Conservation (phyloP, 2,113 vertebrate species). For the Tenrec ecaudatus region DNA sequence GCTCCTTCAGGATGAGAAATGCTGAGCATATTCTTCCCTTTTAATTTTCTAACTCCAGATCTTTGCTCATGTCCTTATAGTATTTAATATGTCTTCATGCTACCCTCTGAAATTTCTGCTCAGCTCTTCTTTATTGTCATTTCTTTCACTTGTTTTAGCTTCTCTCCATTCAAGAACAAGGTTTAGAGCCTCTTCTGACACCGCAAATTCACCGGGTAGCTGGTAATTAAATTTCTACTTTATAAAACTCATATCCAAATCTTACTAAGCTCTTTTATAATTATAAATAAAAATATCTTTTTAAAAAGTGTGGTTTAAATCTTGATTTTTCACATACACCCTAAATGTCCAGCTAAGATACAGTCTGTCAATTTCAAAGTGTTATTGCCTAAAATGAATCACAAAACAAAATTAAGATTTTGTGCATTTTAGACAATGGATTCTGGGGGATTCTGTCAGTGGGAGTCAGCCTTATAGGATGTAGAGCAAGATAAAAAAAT, state of each 20-base stretch:
- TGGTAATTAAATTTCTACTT: background rate
- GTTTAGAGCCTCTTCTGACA: too few species aligned
- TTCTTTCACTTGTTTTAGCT: too few species aligned
- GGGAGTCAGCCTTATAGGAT: background rate
- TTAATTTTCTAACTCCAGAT: too few species aligned
- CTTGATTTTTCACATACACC: background rate
- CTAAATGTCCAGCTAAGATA: background rate
- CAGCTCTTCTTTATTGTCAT: too few species aligned
- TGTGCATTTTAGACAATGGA: background rate
- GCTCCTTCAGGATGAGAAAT: too few species aligned
- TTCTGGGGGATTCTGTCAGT: background rate
- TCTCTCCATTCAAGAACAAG: too few species aligned
- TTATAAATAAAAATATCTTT: background rate
- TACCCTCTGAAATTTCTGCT: too few species aligned
- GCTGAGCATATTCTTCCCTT: too few species aligned
- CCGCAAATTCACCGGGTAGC: too few species aligned
- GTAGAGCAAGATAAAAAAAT: background rate
- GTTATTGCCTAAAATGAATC: background rate
- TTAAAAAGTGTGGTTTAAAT: background rate
- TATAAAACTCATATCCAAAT: background rate
- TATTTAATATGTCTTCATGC: too few species aligned
- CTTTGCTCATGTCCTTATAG: too few species aligned
- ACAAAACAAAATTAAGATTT: constrained; percentile 12
- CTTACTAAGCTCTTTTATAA: background rate
- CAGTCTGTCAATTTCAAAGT: background rate